These are phyloP conservation scores for Dasysyrphus tricinctus DNA, from an alignment of 2,888 invertebrate genomes.

Conservation along the genomic window DNA sequence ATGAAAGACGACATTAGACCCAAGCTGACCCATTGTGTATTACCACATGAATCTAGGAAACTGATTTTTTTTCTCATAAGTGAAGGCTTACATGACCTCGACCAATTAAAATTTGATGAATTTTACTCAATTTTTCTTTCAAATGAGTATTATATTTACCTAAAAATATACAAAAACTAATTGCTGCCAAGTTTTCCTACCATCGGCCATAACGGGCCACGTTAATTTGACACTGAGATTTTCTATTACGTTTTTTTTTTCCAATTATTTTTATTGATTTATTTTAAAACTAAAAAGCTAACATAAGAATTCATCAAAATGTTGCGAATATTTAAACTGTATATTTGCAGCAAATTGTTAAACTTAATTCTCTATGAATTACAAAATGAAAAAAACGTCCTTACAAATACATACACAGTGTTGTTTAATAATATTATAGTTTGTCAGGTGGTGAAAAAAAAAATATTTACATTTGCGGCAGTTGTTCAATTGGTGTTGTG, in stretches of 20 bases:
- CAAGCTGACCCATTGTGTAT: too few species aligned
- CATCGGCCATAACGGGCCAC: too few species aligned
- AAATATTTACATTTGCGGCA: constrained; percentile 90
- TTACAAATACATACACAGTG: constrained; percentile 54
- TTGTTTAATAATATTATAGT: constrained; percentile 53
- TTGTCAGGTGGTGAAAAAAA: constrained; percentile 26
- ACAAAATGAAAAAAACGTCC: constrained; percentile 50
- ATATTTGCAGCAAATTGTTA: constrained; percentile 54
- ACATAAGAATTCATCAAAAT: constrained; percentile 7
- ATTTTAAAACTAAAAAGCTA: constrained; percentile 12
- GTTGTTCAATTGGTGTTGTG: constrained; percentile 95
- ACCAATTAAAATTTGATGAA: too few species aligned
- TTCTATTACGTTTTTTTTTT: neutral
- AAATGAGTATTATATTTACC: too few species aligned
- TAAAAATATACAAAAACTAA: too few species aligned
- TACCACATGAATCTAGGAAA: too few species aligned
- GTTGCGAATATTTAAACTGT: constrained; percentile 30
- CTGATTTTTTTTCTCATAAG: too few species aligned
- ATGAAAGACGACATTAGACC: too few species aligned
- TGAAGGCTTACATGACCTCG: too few species aligned
- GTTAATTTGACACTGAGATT: too few species aligned
- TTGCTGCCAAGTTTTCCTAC: too few species aligned
- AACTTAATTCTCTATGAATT: constrained; percentile 52
- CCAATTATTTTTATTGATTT: constrained; percentile 10
- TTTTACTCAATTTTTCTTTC: too few species aligned